Percentiles rank a stretch among this genome's conserved stretches.
These are phyloP conservation scores for Teleopsis dalmanni DNA, from an alignment of 1,140 invertebrate species.

Conservation along the genomic window DNA sequence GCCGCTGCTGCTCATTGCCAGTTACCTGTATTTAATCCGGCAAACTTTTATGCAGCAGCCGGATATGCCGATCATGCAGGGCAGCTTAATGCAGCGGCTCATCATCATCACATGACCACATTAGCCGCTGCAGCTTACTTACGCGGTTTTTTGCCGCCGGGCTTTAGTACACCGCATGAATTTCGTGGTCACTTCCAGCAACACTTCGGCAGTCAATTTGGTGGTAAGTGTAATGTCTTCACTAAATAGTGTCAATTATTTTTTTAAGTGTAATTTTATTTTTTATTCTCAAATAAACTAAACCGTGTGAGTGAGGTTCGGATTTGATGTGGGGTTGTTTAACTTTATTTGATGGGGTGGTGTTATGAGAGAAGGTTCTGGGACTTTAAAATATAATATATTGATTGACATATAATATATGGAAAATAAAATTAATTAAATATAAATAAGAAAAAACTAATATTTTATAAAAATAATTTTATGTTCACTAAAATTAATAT, in stretches of 20 bases:
- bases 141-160: conserved; percentile 38
- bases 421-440: no score
- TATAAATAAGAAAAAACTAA: no score
- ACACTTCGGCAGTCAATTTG: conserved; percentile 39
- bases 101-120: conserved; percentile 42
- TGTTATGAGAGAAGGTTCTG: no score
- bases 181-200: conserved; percentile 42
- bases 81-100: conserved; percentile 31
- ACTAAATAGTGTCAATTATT: not conserved
- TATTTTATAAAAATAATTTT: no score
- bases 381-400: no score
- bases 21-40: conserved; percentile 41
- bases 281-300: not conserved
- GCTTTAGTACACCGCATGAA: conserved; percentile 41
- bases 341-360: no score
- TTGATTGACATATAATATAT: no score
- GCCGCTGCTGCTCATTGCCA: conserved; percentile 40
- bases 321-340: no score
- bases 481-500: no score
- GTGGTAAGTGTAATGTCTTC: conserved; percentile 26
- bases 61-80: conserved; percentile 34
- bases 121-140: conserved; percentile 39
- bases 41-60: conserved; percentile 39
- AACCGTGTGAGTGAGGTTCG: no score
- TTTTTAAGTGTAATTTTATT: not conserved